Base-by-base conservation (phyloP, 1,140 invertebrate genomes). In the Calephelis virginiensis region DNA sequence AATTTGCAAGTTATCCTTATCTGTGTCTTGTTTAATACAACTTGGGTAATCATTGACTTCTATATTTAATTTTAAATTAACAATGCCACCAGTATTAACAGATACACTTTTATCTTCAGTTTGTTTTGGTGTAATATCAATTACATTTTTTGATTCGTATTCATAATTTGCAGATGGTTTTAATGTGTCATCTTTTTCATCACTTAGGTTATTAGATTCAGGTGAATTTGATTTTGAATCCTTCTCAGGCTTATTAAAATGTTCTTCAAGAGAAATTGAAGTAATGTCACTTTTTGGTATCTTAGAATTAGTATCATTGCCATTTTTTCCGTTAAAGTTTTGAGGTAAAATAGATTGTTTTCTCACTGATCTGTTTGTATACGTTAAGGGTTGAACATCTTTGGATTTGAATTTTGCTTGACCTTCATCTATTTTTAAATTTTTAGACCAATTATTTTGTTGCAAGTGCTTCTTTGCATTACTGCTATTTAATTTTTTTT, bases 21-120 rank as follows among this genome's bases (percentile, higher is more conserved):
- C 14, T 13, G 7, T 45, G 8, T n/a, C n/a, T 43, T 46, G 60
- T 28, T 11, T 45, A 45, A 61, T 61, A n/a, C 37, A 8, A 13
- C n/a, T 61, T 10, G 37, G 17, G 47, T 56, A 70, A 60, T 81
- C 75, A 64, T 71, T 72, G 8, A 85, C 37, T 72, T 85, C 78
- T 48, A 86, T 78, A 17, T 78, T 75, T 6, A 86, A 48, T 37
- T 75, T 80, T 6, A 86, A 66, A 64, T 80, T 78, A 50, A 80
- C 66, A 6, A 73, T 38, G 53, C 76, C 75, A 8, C 68, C 73
- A 43, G 71, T 56, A 28, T 56, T 56, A 37, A 56, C 28, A 28
- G 53, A 56, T 37, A 28, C 28, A 8, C 53, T 73, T 60, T 78
- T 74, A n/a, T 64, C 17, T n/a, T 10, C 63, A 47, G 59, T 64